phyloP scores from a whole-genome alignment of 2,888 invertebrate species.

The Drosophila affinis region DNA sequence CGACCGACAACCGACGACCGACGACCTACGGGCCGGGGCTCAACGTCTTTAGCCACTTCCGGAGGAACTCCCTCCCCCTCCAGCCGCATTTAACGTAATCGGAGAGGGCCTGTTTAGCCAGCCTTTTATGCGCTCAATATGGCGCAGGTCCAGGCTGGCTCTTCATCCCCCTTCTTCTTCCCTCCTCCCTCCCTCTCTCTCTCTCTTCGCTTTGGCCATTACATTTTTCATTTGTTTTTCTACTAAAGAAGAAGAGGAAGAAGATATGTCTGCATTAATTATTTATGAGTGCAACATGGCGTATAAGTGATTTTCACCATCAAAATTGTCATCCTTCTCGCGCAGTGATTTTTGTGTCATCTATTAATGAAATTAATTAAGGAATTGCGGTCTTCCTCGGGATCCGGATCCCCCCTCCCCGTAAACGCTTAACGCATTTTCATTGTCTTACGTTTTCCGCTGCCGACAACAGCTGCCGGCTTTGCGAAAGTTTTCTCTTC shows the following conservation, averaged over 20 bases:
- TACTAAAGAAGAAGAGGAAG: not conserved
- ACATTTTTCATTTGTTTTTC: constrained; percentile 62
- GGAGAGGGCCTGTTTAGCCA: constrained; percentile 62
- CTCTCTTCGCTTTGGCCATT: constrained; percentile 7
- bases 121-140: constrained; percentile 70
- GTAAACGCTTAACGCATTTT: not conserved
- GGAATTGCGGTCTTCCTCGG: constrained; percentile 15
- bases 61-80: constrained; percentile 12
- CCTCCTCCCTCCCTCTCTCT: constrained; percentile 3
- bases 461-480: constrained; percentile 20
- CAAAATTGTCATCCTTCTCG: constrained; percentile 29
- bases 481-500: constrained; percentile 17
- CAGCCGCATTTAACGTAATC: constrained; percentile 37
- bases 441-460: constrained; percentile 1
- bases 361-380: constrained; percentile 59
- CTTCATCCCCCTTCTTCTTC: constrained; percentile 19
- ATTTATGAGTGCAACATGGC: constrained; percentile 72
- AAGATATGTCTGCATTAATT: constrained; percentile 65
- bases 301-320: constrained; percentile 66
- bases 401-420: not conserved
- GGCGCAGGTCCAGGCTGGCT: constrained; percentile 38
- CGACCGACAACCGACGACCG: not conserved
- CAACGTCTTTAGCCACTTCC: constrained; percentile 63
- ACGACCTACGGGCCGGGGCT: constrained; percentile 26
- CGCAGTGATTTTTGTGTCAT: constrained; percentile 42